Evolutionary conservation across 2,888 invertebrate species (phyloP).

Genomic region (Lasioglossum figueresi): DNA sequence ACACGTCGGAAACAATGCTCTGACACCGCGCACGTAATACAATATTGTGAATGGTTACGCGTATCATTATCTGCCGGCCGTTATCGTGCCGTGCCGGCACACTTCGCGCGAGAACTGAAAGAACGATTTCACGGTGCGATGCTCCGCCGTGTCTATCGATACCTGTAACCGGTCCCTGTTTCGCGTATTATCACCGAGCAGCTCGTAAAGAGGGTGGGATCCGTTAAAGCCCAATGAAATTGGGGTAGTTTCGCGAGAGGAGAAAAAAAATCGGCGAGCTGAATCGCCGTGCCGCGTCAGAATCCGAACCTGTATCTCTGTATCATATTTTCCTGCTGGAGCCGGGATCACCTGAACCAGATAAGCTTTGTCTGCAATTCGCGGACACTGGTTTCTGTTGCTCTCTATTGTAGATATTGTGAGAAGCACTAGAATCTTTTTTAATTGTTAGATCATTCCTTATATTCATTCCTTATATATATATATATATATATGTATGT

Average conservation of each 20-base stretch:
- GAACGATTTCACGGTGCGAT: conserved; percentile 49
- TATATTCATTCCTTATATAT: background rate
- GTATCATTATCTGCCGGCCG: conserved; percentile 71
- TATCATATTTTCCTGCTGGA: background rate
- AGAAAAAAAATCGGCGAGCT: background rate
- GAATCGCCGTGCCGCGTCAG: background rate
- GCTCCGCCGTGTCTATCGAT: conserved; percentile 25
- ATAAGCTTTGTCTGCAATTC: background rate
- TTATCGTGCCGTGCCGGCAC: conserved; percentile 47
- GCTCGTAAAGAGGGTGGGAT: conserved; percentile 23
- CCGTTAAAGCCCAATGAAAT: conserved; percentile 25
- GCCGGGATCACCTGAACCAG: background rate
- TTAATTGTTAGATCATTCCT: background rate
- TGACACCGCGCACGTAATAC: conserved; percentile 69
- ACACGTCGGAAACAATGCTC: conserved; percentile 71
- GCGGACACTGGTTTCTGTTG: background rate
- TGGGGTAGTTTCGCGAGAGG: conserved; percentile 6
- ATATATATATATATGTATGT: too few relatives aligned
- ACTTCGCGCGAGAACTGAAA: conserved; percentile 40
- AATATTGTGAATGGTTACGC: conserved; percentile 72
- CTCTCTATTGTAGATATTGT: background rate
- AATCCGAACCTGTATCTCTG: background rate
- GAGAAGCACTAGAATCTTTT: background rate
- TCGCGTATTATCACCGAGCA: conserved; percentile 33
- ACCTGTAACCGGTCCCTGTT: background rate